A percentile compares a stretch with the other conserved stretches of the same genome.
phyloP scores from a whole-genome alignment of 2,797 vertebrate genomes.

The Anguilla obscura region DNA sequence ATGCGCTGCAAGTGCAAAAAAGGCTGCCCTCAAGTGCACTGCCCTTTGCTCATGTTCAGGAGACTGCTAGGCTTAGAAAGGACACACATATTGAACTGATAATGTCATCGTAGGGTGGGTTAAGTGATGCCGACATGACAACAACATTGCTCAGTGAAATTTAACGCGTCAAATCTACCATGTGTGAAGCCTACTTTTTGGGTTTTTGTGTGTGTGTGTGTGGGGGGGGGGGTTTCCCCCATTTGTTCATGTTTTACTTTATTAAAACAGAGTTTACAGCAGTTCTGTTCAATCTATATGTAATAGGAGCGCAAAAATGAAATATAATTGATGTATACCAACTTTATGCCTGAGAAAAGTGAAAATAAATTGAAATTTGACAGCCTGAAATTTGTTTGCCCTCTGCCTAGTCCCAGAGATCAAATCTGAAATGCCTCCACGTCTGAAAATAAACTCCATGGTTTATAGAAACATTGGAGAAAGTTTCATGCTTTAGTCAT shows the following conservation, averaged over 20 bases:
- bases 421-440: slow-evolving; percentile 13
- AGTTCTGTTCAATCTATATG: slow-evolving; percentile 7
- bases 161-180: background rate
- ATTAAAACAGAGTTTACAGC: background rate
- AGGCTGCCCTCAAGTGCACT: background rate
- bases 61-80: too few relatives aligned
- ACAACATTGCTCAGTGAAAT: background rate
- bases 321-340: background rate
- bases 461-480: slow-evolving; percentile 11
- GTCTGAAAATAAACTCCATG: slow-evolving; percentile 13
- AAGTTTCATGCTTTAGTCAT: background rate
- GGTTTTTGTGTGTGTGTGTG: background rate
- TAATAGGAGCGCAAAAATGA: background rate
- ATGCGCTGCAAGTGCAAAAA: slow-evolving; percentile 7
- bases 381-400: slow-evolving; percentile 1
- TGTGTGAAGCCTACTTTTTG: background rate
- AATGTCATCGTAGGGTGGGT: background rate
- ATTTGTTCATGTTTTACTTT: background rate
- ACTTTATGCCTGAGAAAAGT: background rate
- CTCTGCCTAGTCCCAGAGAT: slow-evolving; percentile 9
- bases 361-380: background rate
- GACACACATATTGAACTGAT: background rate
- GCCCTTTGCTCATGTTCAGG: too few relatives aligned
- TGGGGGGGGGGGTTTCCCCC: background rate
- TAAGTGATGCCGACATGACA: slow-evolving; percentile 5